Conservation (phyloP, 2,888 invertebrate species). For the Drosophila kambysellisi region DNA sequence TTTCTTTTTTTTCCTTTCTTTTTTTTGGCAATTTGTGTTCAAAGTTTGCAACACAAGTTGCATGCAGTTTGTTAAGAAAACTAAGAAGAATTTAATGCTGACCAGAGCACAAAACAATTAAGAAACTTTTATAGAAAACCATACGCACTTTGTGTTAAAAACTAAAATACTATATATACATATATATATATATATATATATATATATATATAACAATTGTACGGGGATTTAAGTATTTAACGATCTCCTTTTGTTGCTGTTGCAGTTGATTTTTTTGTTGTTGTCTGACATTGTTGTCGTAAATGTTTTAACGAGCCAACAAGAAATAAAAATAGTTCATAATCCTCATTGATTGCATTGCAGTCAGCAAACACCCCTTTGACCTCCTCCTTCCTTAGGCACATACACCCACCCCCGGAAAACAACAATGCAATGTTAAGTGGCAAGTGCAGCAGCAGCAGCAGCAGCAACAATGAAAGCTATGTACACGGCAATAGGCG, state of each 20-base stretch:
- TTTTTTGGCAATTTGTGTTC: neutral
- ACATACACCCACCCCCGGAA: neutral
- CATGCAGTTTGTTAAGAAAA: neutral
- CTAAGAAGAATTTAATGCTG: neutral
- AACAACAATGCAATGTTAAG: constrained; percentile 49
- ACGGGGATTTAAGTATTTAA: constrained; percentile 1
- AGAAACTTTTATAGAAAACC: neutral
- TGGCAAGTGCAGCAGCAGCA: constrained; percentile 41
- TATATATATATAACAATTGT: neutral
- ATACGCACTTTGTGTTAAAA: neutral
- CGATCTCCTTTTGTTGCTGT: constrained; percentile 4
- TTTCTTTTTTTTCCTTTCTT: too few species aligned
- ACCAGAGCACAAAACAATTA: neutral
- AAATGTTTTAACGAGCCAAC: constrained; percentile 54
- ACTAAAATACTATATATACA: neutral
- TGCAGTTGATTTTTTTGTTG: constrained; percentile 9
- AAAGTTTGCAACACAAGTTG: neutral
- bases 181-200: too few species aligned
- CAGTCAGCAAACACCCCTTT: constrained; percentile 8
- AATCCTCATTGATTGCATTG: constrained; percentile 72
- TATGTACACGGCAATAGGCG: constrained; percentile 5
- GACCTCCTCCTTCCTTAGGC: neutral
- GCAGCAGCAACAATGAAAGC: constrained; percentile 21
- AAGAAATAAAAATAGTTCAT: constrained; percentile 69
- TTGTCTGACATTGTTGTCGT: constrained; percentile 39